Conservation (phyloP, 1,140 invertebrate species). For the Caenorhabditis brenneri region DNA sequence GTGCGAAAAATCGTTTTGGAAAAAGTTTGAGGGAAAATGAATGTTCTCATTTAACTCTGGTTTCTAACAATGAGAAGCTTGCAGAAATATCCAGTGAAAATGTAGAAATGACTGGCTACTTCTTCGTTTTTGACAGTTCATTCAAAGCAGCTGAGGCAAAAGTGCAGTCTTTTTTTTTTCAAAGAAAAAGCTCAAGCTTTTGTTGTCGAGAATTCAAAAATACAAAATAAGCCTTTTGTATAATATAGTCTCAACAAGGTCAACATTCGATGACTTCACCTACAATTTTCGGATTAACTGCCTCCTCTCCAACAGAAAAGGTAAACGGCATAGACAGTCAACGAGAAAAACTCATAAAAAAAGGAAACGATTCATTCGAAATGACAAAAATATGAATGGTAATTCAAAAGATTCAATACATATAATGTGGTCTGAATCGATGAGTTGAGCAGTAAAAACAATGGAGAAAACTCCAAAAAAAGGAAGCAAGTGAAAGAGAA, state of each 20-base stretch:
- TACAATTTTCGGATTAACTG: slow-evolving; percentile 33
- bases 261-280: background rate
- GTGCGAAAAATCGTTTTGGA: too few relatives aligned
- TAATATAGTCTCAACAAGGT: slow-evolving; percentile 35
- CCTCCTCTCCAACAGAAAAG: background rate
- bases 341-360: background rate
- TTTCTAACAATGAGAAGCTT: too few relatives aligned
- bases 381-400: background rate
- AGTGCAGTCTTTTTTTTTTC: too few relatives aligned
- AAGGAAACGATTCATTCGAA: slow-evolving; percentile 35
- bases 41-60: too few relatives aligned
- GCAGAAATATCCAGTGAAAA: too few relatives aligned
- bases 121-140: too few relatives aligned
- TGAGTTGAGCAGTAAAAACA: slow-evolving; percentile 5
- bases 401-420: background rate
- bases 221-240: slow-evolving; percentile 25
- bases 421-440: background rate
- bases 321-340: background rate
- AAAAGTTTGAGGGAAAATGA: too few relatives aligned
- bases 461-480: background rate
- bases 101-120: too few relatives aligned
- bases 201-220: background rate
- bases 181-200: background rate
- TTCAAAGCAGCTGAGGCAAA: too few relatives aligned
- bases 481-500: background rate